Conservation (phyloP, 2,888 invertebrate genomes). For the Nymphalis urticae region DNA sequence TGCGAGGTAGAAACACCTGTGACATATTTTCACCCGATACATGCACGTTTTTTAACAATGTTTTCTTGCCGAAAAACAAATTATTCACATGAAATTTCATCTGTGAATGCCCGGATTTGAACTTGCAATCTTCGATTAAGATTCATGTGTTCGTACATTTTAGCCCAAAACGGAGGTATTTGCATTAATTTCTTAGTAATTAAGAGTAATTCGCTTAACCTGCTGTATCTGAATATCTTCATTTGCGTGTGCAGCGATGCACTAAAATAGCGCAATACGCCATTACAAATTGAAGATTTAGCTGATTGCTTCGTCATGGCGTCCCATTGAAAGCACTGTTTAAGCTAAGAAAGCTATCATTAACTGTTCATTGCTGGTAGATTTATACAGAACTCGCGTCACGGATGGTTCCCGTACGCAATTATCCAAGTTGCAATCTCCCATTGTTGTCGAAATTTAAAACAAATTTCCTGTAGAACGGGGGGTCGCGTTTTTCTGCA, state of each 20-base stretch:
- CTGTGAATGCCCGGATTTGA: too few relatives aligned
- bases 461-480: slow-evolving; percentile 79
- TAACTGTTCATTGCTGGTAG: slow-evolving; percentile 71
- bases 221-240: slow-evolving; percentile 45
- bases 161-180: slow-evolving; percentile 4
- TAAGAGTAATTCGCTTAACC: slow-evolving; percentile 35
- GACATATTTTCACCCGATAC: too few relatives aligned
- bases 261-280: slow-evolving; percentile 53
- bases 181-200: slow-evolving; percentile 29
- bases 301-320: slow-evolving; percentile 60
- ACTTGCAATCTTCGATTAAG: too few relatives aligned
- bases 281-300: slow-evolving; percentile 66
- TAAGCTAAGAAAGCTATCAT: slow-evolving; percentile 70
- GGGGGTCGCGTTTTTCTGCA: slow-evolving; percentile 79
- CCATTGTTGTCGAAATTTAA: slow-evolving; percentile 82
- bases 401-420: slow-evolving; percentile 71
- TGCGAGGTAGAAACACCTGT: too few relatives aligned
- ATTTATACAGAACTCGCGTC: slow-evolving; percentile 69
- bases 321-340: slow-evolving; percentile 64
- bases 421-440: slow-evolving; percentile 76
- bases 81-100: too few relatives aligned
- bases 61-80: too few relatives aligned
- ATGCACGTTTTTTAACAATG: too few relatives aligned
- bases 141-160: too few relatives aligned
- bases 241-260: slow-evolving; percentile 44